Conservation (phyloP, 2,888 invertebrate species). For the Nemoura dubitans region DNA sequence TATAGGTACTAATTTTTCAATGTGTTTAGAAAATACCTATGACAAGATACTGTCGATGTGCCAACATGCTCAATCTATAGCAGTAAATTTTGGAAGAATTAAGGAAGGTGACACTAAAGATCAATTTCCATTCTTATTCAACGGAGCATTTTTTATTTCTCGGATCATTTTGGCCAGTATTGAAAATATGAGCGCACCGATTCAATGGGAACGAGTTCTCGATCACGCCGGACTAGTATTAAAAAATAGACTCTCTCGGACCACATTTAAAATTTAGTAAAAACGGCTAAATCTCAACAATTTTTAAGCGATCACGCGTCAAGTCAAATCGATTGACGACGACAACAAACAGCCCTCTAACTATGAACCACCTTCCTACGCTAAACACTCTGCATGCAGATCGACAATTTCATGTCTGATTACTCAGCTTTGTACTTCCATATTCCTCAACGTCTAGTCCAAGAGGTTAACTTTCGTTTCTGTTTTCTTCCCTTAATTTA, state of each 20-base stretch:
- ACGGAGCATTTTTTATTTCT: background rate
- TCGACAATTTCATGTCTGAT: background rate
- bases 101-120: background rate
- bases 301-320: background rate
- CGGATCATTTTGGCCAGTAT: background rate
- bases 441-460: background rate
- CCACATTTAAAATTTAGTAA: conserved; percentile 24
- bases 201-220: background rate
- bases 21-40: background rate
- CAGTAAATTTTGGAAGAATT: background rate
- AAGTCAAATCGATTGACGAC: background rate
- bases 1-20: background rate
- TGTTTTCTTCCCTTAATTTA: background rate
- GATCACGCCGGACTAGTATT: conserved; percentile 20
- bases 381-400: background rate
- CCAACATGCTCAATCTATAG: background rate
- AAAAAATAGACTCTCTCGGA: conserved; percentile 30
- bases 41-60: background rate
- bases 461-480: background rate
- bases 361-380: background rate
- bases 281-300: conserved; percentile 34
- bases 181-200: conserved; percentile 2
- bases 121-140: background rate
- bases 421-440: conserved; percentile 1
- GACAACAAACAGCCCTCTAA: background rate